A percentile compares a stretch with the other conserved stretches of the same genome.
Evolutionary conservation across 1,140 invertebrate genomes (phyloP).

Genomic region (Drosophila auraria): DNA sequence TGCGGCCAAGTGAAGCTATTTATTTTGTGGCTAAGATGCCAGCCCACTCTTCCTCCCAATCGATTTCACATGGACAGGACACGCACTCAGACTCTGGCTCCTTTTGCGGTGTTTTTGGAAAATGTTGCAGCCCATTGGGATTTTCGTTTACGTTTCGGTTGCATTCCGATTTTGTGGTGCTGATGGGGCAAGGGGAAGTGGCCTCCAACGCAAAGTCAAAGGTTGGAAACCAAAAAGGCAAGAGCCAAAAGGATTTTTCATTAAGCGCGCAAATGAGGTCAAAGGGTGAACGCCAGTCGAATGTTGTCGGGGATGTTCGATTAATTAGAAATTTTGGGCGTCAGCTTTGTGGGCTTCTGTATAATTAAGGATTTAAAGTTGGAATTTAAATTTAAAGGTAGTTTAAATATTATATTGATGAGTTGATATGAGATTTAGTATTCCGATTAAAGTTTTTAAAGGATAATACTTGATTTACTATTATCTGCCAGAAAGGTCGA

Average conservation of each 20-base stretch:
- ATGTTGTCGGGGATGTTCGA: slow-evolving; percentile 46
- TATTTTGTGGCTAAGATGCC: slow-evolving; percentile 62
- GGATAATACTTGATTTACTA: too few species aligned
- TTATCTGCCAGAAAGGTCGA: too few species aligned
- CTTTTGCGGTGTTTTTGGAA: slow-evolving; percentile 47
- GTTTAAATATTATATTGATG: neutral
- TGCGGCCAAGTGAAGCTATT: slow-evolving; percentile 59
- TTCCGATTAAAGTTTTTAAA: too few species aligned
- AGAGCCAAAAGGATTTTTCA: slow-evolving; percentile 49
- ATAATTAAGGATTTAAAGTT: slow-evolving; percentile 26
- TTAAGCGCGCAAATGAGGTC: slow-evolving; percentile 55
- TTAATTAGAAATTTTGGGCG: slow-evolving; percentile 70
- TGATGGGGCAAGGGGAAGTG: slow-evolving; percentile 21
- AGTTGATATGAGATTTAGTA: too few species aligned
- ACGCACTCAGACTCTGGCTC: slow-evolving; percentile 27
- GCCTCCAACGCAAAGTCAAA: slow-evolving; percentile 54
- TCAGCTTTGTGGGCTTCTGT: slow-evolving; percentile 6
- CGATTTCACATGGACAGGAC: slow-evolving; percentile 35
- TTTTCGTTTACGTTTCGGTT: slow-evolving; percentile 56
- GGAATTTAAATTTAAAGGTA: neutral
- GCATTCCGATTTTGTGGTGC: slow-evolving; percentile 54
- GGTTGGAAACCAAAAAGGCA: slow-evolving; percentile 34
- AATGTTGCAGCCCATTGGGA: slow-evolving; percentile 49
- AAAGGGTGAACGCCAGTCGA: slow-evolving; percentile 35
- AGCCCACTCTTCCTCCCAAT: slow-evolving; percentile 23